Conservation (phyloP, 2,888 invertebrate species). For the Drosophila neotestacea region DNA sequence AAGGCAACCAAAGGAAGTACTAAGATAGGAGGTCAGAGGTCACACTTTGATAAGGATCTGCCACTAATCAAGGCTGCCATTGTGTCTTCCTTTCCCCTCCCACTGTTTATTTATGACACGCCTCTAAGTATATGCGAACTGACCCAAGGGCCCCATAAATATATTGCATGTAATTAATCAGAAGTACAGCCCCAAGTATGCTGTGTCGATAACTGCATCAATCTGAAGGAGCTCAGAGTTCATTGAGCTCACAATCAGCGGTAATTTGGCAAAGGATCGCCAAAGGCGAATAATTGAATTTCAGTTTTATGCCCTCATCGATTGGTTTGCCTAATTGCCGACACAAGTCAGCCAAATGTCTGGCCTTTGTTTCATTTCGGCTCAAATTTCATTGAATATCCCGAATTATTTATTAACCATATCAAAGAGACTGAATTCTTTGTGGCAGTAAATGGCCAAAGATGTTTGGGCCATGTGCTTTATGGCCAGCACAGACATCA, state of each 20-base stretch:
- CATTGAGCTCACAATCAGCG: conserved; percentile 33
- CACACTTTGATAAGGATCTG: conserved; percentile 29
- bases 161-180: conserved; percentile 78
- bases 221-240: conserved; percentile 29
- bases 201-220: conserved; percentile 59
- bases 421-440: conserved; percentile 13
- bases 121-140: conserved; percentile 19
- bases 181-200: conserved; percentile 22
- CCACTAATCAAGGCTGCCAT: conserved; percentile 53
- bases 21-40: background rate
- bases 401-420: conserved; percentile 51
- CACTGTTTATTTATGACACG: conserved; percentile 60
- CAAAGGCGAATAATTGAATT: conserved; percentile 71
- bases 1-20: background rate
- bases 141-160: conserved; percentile 46
- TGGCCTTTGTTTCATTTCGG: conserved; percentile 33
- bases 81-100: conserved; percentile 30
- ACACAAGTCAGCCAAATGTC: conserved; percentile 18
- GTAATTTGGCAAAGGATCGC: conserved; percentile 62
- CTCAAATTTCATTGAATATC: conserved; percentile 48
- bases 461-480: conserved; percentile 16
- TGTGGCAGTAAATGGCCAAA: conserved; percentile 1
- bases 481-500: conserved; percentile 25
- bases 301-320: conserved; percentile 41
- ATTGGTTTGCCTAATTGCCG: conserved; percentile 49